Conservation (phyloP, 2,797 vertebrate genomes). For the Anguilla megastoma region DNA sequence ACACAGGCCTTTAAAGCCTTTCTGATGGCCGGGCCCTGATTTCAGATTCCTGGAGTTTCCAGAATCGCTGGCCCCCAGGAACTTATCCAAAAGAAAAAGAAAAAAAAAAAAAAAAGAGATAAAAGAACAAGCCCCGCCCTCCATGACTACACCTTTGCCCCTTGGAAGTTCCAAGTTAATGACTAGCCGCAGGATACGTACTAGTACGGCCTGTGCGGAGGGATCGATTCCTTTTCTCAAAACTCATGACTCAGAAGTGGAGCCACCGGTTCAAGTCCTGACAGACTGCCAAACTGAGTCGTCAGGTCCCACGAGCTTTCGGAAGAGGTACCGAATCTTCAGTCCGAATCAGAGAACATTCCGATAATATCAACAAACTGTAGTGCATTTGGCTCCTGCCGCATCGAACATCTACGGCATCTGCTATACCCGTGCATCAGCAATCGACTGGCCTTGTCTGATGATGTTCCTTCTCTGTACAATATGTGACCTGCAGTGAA, state of each 20-base stretch:
- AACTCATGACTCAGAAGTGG: conserved; percentile 17
- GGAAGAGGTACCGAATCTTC: background rate
- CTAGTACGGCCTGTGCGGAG: conserved; percentile 53
- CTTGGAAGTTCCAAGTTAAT: conserved; percentile 74
- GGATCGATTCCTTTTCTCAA: conserved; percentile 45
- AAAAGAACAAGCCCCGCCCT: conserved; percentile 17
- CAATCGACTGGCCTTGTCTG: background rate
- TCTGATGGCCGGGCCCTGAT: conserved; percentile 47
- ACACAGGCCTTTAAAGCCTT: conserved; percentile 50
- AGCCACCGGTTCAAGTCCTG: conserved; percentile 11
- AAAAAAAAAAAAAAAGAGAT: conserved; percentile 38
- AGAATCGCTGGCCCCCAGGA: conserved; percentile 62
- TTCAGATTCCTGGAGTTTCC: conserved; percentile 74
- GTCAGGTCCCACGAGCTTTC: background rate
- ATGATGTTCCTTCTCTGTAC: background rate
- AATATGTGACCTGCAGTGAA: no score
- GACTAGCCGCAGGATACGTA: conserved; percentile 60
- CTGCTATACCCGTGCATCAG: background rate
- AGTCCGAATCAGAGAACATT: background rate
- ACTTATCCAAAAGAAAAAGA: conserved; percentile 44
- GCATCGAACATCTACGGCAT: no score
- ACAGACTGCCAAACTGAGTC: background rate
- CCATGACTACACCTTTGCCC: conserved; percentile 39
- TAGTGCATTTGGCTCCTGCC: background rate
- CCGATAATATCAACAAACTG: background rate